These are phyloP conservation scores for Atherinosoma microstoma DNA, from an alignment of 2,797 vertebrate genomes.

Conservation along the genomic window DNA sequence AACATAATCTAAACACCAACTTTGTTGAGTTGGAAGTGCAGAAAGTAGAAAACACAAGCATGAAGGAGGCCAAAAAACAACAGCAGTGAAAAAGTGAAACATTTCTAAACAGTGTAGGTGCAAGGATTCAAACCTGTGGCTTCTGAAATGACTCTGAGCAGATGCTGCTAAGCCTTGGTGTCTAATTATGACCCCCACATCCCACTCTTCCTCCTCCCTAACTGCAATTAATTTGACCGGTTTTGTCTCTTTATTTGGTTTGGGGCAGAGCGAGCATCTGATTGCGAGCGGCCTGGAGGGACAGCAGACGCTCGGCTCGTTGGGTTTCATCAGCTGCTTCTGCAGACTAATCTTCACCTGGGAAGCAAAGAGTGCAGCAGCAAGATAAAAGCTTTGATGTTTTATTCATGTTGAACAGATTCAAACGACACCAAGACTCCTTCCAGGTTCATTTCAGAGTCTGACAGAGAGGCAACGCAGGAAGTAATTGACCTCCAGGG, in stretches of 20 bases:
- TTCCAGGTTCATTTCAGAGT: conserved; percentile 41
- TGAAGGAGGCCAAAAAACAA: neutral
- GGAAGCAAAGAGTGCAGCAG: conserved; percentile 19
- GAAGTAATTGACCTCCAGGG: conserved; percentile 61
- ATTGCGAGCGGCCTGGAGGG: neutral
- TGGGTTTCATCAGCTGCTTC: conserved; percentile 50
- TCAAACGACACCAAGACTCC: conserved; percentile 31
- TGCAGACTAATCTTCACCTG: conserved; percentile 53
- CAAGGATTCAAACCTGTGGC: conserved; percentile 1
- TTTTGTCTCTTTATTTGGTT: conserved; percentile 2
- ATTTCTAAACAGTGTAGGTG: neutral
- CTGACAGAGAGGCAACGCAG: conserved; percentile 31
- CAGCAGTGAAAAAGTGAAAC: neutral
- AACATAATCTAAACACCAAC: no score
- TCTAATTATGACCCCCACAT: conserved; percentile 20
- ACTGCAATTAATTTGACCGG: conserved; percentile 27
- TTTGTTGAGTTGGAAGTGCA: no score
- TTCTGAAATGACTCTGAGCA: conserved; percentile 13
- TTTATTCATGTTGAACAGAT: conserved; percentile 64
- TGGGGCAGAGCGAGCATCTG: conserved; percentile 9
- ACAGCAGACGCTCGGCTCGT: conserved; percentile 16
- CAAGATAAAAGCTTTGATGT: conserved; percentile 57
- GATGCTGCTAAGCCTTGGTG: conserved; percentile 18
- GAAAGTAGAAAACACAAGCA: neutral
- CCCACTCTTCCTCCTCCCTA: conserved; percentile 19